Evolutionary conservation across 2,797 vertebrate genomes (phyloP), one percentile per base, ranked within the genome.

Genomic region (Phylloscopus collybita): DNA sequence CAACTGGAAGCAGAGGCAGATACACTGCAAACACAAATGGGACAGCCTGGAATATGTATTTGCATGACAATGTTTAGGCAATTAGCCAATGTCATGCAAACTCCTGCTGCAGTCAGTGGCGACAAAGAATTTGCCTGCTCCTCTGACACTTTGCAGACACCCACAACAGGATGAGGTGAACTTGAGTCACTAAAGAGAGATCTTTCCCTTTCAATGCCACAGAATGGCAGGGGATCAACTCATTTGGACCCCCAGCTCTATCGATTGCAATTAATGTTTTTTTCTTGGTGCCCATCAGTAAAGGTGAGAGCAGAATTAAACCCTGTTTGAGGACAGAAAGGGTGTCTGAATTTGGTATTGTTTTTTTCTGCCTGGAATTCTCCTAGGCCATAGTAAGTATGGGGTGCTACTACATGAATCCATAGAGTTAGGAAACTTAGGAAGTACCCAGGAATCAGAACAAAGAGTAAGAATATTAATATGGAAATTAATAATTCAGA

Each of bases 91-190:
- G 44, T 16, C 61, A 36, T 61, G n/a, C n/a, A 14, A 73, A 42
- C 23, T 72, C 14, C 59, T 49, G 45, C 51, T 86, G 18, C 5
- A 26, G 42, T n/a, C 60, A 70, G 20, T 29, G 34, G 44, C 6
- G 9, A 71, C 64, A 56, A 42, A 60, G 66, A 27, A 80, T 18
- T 65, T 1, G 0, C 9, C n/a, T 1, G 0, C 57, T 76, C 60
- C 42, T 69, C 53, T 73, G 64, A 61, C 47, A 51, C 49, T 5
- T 4, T 86, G 71, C 80, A 91, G 78, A n/a, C 34, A 32, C 30
- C 29, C 11, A 3, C 0, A 0, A n/a, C n/a, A 45, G 38, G 64
- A 50, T 22, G 40, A 78, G 38, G 53, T 38, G 44, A 86, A 50
- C 23, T 57, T 86, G 26, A 78, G 61, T 76, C 49, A 18, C 56